These are phyloP conservation scores for Delichon dasypus DNA, from an alignment of 2,797 vertebrate genomes.

Conservation along the genomic window DNA sequence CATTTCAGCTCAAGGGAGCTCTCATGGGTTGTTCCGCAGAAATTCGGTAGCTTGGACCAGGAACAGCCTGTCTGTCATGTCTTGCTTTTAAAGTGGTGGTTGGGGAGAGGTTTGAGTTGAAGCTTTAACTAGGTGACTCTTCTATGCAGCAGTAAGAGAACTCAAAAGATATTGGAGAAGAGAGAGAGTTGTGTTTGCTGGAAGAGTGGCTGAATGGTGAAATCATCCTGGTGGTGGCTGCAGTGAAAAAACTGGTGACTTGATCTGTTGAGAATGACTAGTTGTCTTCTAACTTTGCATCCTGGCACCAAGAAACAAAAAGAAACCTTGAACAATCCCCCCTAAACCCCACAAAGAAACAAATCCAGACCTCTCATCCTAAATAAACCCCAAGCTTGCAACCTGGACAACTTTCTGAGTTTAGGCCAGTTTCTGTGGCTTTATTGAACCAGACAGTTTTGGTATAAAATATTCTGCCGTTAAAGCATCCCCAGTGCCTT, in stretches of 20 bases:
- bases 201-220: background rate
- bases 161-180: background rate
- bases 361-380: background rate
- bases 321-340: background rate
- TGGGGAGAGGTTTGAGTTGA: background rate
- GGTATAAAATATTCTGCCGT: background rate
- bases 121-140: background rate
- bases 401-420: rapidly evolving
- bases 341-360: too few species aligned
- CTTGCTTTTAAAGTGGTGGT: background rate
- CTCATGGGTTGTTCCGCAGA: background rate
- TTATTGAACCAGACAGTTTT: background rate
- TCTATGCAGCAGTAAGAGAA: background rate
- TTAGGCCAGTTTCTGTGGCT: background rate
- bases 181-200: background rate
- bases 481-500: background rate
- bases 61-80: background rate
- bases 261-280: rapidly evolving
- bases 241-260: background rate
- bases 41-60: rapidly evolving
- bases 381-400: background rate
- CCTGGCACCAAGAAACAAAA: background rate
- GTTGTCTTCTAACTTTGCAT: background rate
- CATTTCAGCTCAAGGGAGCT: background rate
- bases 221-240: background rate